Conservation (phyloP, 1,140 invertebrate species). For the Calephelis virginiensis region DNA sequence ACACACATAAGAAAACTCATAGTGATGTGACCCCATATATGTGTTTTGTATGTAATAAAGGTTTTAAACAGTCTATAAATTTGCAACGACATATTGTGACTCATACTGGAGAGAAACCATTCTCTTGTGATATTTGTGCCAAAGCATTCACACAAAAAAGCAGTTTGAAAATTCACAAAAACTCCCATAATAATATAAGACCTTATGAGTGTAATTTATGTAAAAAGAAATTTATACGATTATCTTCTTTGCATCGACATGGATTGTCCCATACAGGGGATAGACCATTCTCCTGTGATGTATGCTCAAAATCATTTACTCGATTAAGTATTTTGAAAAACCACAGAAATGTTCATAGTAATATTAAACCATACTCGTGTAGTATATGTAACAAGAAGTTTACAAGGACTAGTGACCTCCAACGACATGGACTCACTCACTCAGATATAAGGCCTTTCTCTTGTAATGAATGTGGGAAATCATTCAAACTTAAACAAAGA, state of each 20-base stretch:
- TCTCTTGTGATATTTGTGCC: conserved; percentile 19
- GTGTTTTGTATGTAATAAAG: conserved; percentile 12
- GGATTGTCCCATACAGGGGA: conserved; percentile 23
- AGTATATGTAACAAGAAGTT: conserved; percentile 15
- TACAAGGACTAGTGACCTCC: conserved; percentile 14
- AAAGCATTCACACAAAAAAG: conserved; percentile 29
- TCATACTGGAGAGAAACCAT: conserved; percentile 10
- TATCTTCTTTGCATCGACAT: conserved; percentile 20
- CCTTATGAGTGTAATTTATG: conserved; percentile 82
- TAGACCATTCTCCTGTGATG: conserved; percentile 18
- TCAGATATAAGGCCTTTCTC: conserved; percentile 14
- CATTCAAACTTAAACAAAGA: conserved; percentile 1
- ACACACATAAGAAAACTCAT: conserved; percentile 16
- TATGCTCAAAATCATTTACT: conserved; percentile 17
- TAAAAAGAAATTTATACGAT: conserved; percentile 36
- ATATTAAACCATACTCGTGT: conserved; percentile 24
- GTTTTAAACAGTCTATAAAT: conserved; percentile 6
- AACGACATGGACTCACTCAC: conserved; percentile 13
- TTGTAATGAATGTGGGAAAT: conserved; percentile 13
- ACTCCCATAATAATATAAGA: conserved; percentile 83
- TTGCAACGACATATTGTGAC: conserved; percentile 4
- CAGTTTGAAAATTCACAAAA: conserved; percentile 54
- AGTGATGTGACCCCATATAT: conserved; percentile 9
- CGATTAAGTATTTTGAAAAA: conserved; percentile 14
- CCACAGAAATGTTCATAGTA: conserved; percentile 24